These are phyloP conservation scores for Galeopsomyia nigrocyanea DNA, from an alignment of 2,888 invertebrate species.

Conservation along the genomic window DNA sequence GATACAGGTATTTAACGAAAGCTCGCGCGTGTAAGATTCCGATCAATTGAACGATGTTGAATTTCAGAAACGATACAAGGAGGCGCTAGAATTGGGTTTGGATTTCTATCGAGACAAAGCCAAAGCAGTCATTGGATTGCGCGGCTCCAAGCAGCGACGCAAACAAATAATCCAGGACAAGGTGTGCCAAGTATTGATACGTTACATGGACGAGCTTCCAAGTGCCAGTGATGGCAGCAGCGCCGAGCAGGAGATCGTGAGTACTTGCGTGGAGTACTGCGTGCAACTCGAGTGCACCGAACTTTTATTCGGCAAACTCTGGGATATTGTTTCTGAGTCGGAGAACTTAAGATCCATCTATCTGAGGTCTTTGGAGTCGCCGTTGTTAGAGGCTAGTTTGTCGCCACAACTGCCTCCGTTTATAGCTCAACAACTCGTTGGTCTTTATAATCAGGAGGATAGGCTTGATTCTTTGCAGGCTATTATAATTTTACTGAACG, in stretches of 20 bases:
- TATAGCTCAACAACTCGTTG: slow-evolving; percentile 77
- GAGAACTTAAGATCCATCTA: slow-evolving; percentile 76
- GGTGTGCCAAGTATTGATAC: slow-evolving; percentile 64
- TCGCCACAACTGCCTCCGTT: slow-evolving; percentile 73
- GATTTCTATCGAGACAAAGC: slow-evolving; percentile 76
- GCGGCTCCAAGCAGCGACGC: slow-evolving; percentile 69
- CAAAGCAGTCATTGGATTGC: slow-evolving; percentile 75
- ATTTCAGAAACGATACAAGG: slow-evolving; percentile 70
- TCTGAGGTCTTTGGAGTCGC: slow-evolving; percentile 77
- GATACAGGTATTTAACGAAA: slow-evolving; percentile 66
- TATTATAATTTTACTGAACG: slow-evolving; percentile 76
- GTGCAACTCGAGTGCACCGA: slow-evolving; percentile 68
- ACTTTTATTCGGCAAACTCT: slow-evolving; percentile 70
- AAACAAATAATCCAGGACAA: slow-evolving; percentile 68
- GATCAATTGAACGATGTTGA: background rate
- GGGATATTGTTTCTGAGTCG: slow-evolving; percentile 72
- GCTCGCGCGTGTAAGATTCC: no score
- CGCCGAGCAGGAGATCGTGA: slow-evolving; percentile 57
- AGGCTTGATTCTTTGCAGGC: slow-evolving; percentile 78
- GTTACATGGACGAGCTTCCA: slow-evolving; percentile 66
- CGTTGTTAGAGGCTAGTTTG: slow-evolving; percentile 71
- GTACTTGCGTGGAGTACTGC: slow-evolving; percentile 65
- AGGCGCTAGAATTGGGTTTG: slow-evolving; percentile 74
- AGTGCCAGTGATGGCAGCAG: slow-evolving; percentile 54
- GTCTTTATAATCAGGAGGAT: slow-evolving; percentile 76